Evolutionary conservation across 2,888 invertebrate species (phyloP).

Genomic region (Scaptomyza cyrtandrae): DNA sequence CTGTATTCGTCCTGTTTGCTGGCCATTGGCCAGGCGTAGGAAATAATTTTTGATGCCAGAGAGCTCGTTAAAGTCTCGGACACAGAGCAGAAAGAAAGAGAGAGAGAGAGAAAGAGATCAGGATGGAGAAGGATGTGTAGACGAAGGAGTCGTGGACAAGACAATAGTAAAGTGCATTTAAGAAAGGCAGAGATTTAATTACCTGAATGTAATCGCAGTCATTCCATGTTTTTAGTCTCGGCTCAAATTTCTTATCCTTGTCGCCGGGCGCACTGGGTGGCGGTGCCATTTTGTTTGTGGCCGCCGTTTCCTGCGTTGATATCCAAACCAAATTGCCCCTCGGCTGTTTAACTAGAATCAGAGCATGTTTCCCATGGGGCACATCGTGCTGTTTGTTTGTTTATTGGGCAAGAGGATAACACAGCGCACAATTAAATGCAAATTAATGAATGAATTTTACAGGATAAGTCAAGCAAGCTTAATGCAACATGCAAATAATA

Average conservation of each 20-base stretch:
- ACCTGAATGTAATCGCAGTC: conserved; percentile 93
- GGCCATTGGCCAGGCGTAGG: conserved; percentile 65
- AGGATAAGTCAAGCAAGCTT: background rate
- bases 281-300: conserved; percentile 84
- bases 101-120: conserved; percentile 11
- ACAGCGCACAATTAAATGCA: conserved; percentile 49
- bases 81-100: background rate
- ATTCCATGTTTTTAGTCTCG: conserved; percentile 89
- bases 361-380: conserved; percentile 93
- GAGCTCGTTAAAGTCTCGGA: conserved; percentile 66
- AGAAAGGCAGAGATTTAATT: conserved; percentile 77
- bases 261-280: conserved; percentile 86
- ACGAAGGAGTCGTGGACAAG: conserved; percentile 1
- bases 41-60: conserved; percentile 66
- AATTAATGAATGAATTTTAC: conserved; percentile 42
- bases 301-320: conserved; percentile 89
- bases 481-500: conserved; percentile 3
- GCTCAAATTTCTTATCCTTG: conserved; percentile 86
- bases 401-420: background rate
- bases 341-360: conserved; percentile 93
- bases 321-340: conserved; percentile 94
- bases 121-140: conserved; percentile 13
- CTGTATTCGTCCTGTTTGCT: conserved; percentile 41
- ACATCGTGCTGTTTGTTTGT: conserved; percentile 88
- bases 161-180: conserved; percentile 60